These are phyloP conservation scores for Alcis repandata DNA, from an alignment of 2,888 invertebrate species.

Conservation along the genomic window DNA sequence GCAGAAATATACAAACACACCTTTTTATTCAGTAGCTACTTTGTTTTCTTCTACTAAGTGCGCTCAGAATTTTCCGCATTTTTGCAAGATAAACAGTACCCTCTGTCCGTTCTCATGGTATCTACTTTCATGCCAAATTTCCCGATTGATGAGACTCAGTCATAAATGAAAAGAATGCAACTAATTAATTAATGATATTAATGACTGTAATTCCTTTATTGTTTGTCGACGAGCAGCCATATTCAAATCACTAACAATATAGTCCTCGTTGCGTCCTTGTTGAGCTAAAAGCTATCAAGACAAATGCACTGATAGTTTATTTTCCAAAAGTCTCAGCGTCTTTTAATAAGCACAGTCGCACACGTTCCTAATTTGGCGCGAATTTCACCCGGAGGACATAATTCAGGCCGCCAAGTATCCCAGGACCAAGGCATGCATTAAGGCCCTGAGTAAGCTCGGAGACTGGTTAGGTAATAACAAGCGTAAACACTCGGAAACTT, in stretches of 20 bases:
- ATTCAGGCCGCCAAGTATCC: conserved; percentile 18
- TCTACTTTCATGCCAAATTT: background rate
- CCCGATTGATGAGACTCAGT: background rate
- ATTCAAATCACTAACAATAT: no score
- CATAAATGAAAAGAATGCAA: no score
- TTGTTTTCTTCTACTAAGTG: background rate
- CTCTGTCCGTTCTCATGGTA: no score
- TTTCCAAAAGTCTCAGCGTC: no score
- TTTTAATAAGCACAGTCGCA: background rate
- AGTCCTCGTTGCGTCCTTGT: no score
- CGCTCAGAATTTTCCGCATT: background rate
- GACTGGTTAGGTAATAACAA: conserved; percentile 25
- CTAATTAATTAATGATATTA: no score
- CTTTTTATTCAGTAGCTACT: conserved; percentile 6
- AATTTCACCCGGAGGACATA: conserved; percentile 2
- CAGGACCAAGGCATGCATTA: conserved; percentile 13
- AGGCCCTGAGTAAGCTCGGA: conserved; percentile 12
- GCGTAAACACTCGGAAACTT: conserved; percentile 33
- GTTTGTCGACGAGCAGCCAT: no score
- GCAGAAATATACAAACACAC: conserved; percentile 7
- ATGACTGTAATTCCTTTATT: no score
- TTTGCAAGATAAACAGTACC: background rate
- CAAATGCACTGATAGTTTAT: no score
- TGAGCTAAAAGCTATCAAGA: no score
- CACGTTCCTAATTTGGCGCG: background rate